Percentiles rank a stretch among this genome's conserved stretches.
phyloP scores from a whole-genome alignment of 2,888 invertebrate genomes.

The Fabriciana adippe region DNA sequence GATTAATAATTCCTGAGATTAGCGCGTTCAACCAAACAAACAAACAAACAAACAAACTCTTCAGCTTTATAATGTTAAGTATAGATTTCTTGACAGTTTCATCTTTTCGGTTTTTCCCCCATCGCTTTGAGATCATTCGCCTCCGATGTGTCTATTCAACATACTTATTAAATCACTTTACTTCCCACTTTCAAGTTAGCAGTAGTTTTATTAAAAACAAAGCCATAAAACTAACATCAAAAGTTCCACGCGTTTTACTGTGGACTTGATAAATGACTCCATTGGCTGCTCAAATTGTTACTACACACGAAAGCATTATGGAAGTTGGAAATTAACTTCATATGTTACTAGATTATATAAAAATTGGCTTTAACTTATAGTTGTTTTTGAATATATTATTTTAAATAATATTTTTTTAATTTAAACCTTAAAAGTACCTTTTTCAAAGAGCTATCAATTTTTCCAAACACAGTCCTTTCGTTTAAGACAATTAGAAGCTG shows the following conservation, averaged over 20 bases:
- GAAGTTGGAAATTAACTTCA: not conserved
- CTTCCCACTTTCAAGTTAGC: not conserved
- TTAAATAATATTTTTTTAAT: too few species aligned
- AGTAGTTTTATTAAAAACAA: slow-evolving; percentile 5
- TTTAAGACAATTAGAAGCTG: too few species aligned
- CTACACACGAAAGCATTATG: slow-evolving; percentile 16
- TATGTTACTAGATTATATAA: not conserved
- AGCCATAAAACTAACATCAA: slow-evolving; percentile 14
- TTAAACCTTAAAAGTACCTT: too few species aligned
- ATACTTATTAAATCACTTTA: slow-evolving; percentile 3
- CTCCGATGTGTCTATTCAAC: not conserved
- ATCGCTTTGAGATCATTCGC: too few species aligned
- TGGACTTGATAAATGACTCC: slow-evolving; percentile 11
- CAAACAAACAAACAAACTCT: too few species aligned
- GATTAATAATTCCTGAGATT: too few species aligned
- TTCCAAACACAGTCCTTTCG: too few species aligned
- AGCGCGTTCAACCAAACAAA: too few species aligned
- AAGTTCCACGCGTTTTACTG: slow-evolving; percentile 9
- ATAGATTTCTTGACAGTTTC: not conserved
- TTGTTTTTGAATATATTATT: not conserved
- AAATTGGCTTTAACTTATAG: not conserved
- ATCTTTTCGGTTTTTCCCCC: too few species aligned
- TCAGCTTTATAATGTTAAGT: too few species aligned
- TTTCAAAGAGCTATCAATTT: too few species aligned
- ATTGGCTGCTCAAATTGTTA: slow-evolving; percentile 16